These are phyloP conservation scores for Sesamia nonagrioides DNA, from an alignment of 1,140 invertebrate species.

Conservation along the genomic window DNA sequence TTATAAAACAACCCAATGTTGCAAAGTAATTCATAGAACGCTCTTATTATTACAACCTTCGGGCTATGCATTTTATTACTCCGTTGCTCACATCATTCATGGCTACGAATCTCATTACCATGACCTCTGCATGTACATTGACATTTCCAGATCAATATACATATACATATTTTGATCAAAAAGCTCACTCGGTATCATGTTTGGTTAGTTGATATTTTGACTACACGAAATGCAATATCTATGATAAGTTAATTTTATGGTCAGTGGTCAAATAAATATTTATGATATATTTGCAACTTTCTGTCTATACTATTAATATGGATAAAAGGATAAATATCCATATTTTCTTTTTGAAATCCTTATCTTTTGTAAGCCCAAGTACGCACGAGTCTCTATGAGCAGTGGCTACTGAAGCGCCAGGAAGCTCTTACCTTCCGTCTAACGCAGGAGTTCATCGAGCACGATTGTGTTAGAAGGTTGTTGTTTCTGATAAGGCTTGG, in stretches of 20 bases:
- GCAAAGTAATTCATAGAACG: no score
- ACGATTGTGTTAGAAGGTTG: no score
- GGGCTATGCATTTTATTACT: no score
- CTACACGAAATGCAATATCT: background rate
- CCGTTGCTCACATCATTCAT: no score
- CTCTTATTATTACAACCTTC: no score
- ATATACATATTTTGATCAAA: background rate
- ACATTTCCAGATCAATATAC: background rate
- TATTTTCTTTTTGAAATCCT: background rate
- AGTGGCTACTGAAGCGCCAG: background rate
- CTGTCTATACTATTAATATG: background rate
- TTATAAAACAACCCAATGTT: no score
- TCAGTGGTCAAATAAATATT: conserved; percentile 2
- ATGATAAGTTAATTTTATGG: conserved; percentile 3
- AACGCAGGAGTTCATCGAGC: no score
- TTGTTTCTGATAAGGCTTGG: no score
- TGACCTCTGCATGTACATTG: no score
- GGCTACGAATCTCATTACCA: background rate
- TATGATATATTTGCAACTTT: background rate
- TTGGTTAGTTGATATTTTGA: background rate
- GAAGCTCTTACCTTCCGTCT: background rate
- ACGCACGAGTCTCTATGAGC: no score
- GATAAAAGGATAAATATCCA: background rate
- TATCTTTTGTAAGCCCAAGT: no score
- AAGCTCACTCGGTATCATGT: background rate